Evolutionary conservation across 2,797 vertebrate species (phyloP).

Genomic region (Sebastes cheni): DNA sequence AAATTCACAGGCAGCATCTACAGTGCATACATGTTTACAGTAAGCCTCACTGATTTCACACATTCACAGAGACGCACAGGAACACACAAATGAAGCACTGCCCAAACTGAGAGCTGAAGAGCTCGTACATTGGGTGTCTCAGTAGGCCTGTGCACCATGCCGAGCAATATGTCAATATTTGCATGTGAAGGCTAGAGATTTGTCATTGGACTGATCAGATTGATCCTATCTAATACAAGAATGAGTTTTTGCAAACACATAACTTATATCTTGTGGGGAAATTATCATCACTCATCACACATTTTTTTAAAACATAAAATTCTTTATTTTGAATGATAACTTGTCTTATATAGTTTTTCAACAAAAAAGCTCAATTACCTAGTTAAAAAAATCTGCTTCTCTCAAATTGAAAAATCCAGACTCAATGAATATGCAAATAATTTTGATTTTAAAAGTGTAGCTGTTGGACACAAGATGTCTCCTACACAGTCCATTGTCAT

Average conservation of each 20-base stretch:
- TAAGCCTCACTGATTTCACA: constrained; percentile 26
- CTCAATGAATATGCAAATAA: no score
- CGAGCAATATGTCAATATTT: neutral
- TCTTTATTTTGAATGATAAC: neutral
- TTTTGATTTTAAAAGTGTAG: no score
- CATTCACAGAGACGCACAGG: neutral
- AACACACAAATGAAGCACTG: neutral
- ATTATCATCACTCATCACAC: neutral
- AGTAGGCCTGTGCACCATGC: no score
- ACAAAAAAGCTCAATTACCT: no score
- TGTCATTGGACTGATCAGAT: neutral
- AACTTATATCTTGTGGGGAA: neutral
- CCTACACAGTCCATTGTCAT: neutral
- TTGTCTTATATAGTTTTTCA: neutral
- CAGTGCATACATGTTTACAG: constrained; percentile 28
- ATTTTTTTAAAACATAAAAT: neutral
- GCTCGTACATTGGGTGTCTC: neutral
- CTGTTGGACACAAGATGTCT: neutral
- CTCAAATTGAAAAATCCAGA: no score
- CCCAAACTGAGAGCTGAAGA: neutral
- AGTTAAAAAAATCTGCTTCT: no score
- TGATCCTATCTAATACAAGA: neutral
- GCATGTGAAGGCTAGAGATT: neutral
- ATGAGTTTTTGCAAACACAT: neutral
- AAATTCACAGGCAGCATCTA: constrained; percentile 26